Conservation (phyloP, 2,888 invertebrate genomes). For the Gibbula magus region DNA sequence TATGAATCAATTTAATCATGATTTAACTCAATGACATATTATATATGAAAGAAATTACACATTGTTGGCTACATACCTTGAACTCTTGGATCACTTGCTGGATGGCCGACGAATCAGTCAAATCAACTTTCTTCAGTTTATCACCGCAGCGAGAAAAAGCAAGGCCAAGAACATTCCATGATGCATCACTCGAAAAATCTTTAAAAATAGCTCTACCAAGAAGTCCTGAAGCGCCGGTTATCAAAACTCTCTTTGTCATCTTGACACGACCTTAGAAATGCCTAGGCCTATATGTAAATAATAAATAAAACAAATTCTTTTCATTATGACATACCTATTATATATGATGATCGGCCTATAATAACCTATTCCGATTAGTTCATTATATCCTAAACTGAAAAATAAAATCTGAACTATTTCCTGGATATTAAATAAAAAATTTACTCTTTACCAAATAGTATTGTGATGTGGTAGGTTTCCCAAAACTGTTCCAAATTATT, state of each 20-base stretch:
- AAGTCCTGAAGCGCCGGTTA: conserved; percentile 78
- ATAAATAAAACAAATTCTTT: too few species aligned
- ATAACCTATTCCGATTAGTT: too few species aligned
- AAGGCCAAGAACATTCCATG: conserved; percentile 71
- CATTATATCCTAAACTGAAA: too few species aligned
- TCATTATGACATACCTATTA: too few species aligned
- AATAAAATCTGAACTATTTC: too few species aligned
- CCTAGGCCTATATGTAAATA: too few species aligned
- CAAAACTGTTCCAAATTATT: too few species aligned
- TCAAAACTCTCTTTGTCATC: conserved; percentile 67
- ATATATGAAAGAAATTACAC: not conserved
- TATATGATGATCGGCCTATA: too few species aligned
- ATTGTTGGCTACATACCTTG: conserved; percentile 59
- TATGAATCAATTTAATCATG: not conserved
- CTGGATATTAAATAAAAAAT: too few species aligned
- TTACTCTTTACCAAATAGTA: too few species aligned
- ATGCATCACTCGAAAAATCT: conserved; percentile 64
- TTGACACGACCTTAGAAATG: too few species aligned
- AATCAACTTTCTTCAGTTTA: conserved; percentile 72
- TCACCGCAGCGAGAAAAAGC: conserved; percentile 69
- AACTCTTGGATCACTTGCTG: conserved; percentile 67
- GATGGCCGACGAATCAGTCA: conserved; percentile 72
- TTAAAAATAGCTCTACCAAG: conserved; percentile 74
- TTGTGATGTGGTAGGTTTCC: too few species aligned
- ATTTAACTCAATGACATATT: not conserved